These are phyloP conservation scores for Protobothrops mucrosquamatus DNA, from an alignment of 2,113 vertebrate genomes.

Conservation along the genomic window DNA sequence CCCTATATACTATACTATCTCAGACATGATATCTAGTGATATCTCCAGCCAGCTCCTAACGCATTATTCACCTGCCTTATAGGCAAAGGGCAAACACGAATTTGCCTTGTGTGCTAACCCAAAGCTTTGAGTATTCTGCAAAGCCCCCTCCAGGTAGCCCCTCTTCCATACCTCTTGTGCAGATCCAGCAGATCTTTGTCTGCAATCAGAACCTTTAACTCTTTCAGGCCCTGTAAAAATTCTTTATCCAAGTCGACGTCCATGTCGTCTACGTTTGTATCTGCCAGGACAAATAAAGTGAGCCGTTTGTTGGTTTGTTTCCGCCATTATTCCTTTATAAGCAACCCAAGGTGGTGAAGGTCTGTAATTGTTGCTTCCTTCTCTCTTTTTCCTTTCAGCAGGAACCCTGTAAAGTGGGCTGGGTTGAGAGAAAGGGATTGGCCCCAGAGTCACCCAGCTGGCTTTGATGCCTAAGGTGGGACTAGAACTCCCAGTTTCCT, in stretches of 20 bases:
- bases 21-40: too few species aligned
- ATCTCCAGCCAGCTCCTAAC: background rate
- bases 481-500: too few species aligned
- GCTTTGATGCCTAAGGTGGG: too few species aligned
- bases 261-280: slow-evolving; percentile 87
- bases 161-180: slow-evolving; percentile 79
- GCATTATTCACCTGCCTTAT: background rate
- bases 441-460: too few species aligned
- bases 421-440: too few species aligned
- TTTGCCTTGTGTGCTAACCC: background rate
- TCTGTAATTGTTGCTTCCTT: too few species aligned
- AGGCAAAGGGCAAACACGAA: background rate
- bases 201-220: slow-evolving; percentile 85
- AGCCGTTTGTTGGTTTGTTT: background rate
- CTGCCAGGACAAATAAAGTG: slow-evolving; percentile 51
- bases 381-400: too few species aligned
- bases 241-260: slow-evolving; percentile 91
- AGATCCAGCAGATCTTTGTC: slow-evolving; percentile 92
- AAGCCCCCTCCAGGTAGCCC: background rate
- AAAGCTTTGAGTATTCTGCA: background rate
- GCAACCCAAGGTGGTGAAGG: too few species aligned
- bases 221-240: slow-evolving; percentile 91
- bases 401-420: too few species aligned
- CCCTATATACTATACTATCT: too few species aligned
- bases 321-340: background rate